phyloP scores from a whole-genome alignment of 2,888 invertebrate genomes.

The Azorinus chamasolen region DNA sequence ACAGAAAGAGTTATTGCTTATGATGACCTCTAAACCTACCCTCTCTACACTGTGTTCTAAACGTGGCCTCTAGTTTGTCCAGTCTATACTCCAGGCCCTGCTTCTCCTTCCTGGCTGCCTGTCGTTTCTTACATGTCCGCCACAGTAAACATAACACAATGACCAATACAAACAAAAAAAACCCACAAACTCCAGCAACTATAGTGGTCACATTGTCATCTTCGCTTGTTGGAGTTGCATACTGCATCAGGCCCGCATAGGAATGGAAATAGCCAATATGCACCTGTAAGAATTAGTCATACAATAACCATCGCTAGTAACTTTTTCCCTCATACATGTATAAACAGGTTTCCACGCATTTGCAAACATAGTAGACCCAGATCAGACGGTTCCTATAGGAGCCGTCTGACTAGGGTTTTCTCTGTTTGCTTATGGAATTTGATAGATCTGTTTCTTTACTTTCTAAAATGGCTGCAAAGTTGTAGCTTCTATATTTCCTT shows the following conservation, averaged over 20 bases:
- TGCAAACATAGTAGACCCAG: no score
- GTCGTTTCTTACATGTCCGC: slow-evolving; percentile 93
- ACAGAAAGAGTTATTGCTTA: no score
- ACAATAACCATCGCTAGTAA: not conserved
- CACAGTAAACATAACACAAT: slow-evolving; percentile 91
- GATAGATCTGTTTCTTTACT: no score
- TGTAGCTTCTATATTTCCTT: no score
- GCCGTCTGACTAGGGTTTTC: no score
- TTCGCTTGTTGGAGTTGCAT: slow-evolving; percentile 92
- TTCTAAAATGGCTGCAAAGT: no score
- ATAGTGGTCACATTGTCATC: slow-evolving; percentile 88
- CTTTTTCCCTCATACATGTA: not conserved
- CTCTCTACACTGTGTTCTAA: slow-evolving; percentile 98
- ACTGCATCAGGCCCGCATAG: slow-evolving; percentile 95
- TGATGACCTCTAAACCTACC: no score
- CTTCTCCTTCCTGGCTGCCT: slow-evolving; percentile 93
- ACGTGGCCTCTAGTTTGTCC: slow-evolving; percentile 99
- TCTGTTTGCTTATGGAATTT: no score
- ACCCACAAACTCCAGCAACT: slow-evolving; percentile 94
- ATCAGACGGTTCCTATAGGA: no score
- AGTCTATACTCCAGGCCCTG: slow-evolving; percentile 99
- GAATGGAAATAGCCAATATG: slow-evolving; percentile 94
- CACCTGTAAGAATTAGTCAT: slow-evolving; percentile 79
- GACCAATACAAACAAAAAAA: slow-evolving; percentile 93
- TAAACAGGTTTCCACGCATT: no score